Percentiles rank a stretch among this genome's conserved stretches.
Evolutionary conservation across 2,888 invertebrate species (phyloP).

Genomic region (Dromius quadrimaculatus): DNA sequence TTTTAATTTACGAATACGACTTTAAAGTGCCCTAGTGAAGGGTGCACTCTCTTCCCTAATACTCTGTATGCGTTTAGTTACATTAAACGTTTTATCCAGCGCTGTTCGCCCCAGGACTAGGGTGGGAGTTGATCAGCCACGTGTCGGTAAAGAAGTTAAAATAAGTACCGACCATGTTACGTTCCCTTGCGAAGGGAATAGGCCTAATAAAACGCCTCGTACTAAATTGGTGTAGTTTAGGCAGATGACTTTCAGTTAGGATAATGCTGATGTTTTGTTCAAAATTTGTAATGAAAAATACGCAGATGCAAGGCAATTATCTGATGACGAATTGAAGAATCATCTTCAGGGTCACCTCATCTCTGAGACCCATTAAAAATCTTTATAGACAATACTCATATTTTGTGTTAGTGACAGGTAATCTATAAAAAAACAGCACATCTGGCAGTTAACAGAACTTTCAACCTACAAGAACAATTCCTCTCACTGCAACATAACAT

Average conservation of each 20-base stretch:
- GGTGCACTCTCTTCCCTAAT: background rate
- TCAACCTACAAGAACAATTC: too few species aligned
- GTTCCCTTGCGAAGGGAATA: slow-evolving; percentile 6
- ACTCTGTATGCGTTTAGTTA: slow-evolving; percentile 37
- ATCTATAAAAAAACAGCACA: background rate
- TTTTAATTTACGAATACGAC: slow-evolving; percentile 46
- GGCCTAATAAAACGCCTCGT: slow-evolving; percentile 22
- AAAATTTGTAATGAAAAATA: too few species aligned
- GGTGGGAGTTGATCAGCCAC: slow-evolving; percentile 36
- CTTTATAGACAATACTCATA: background rate
- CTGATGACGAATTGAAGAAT: too few species aligned
- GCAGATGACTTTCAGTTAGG: background rate
- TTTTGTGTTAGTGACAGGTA: background rate
- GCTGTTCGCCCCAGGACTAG: slow-evolving; percentile 20
- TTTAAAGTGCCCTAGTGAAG: slow-evolving; percentile 19
- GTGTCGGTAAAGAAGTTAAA: slow-evolving; percentile 51
- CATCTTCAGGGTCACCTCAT: too few species aligned
- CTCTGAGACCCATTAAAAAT: too few species aligned
- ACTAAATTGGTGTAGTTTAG: slow-evolving; percentile 22
- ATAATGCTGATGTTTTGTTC: background rate
- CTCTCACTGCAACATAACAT: too few species aligned
- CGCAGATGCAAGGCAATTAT: too few species aligned
- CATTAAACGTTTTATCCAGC: slow-evolving; percentile 49
- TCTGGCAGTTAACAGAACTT: background rate
- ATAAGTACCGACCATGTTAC: slow-evolving; percentile 26